phyloP scores from a whole-genome alignment of 1,140 invertebrate genomes.

The Idris sp. region DNA sequence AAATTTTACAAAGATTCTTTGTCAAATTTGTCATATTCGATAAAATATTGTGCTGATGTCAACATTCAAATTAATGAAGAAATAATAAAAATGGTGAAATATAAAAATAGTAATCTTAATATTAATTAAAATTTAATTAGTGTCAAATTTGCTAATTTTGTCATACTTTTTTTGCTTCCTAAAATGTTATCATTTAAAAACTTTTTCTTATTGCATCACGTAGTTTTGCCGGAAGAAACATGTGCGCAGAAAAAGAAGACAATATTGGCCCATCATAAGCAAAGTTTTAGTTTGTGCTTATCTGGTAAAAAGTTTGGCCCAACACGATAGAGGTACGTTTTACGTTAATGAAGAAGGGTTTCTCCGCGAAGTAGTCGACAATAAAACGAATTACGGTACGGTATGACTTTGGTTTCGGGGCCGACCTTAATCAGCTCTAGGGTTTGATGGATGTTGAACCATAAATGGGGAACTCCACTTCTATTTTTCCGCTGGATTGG shows the following conservation, averaged over 20 bases:
- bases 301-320: slow-evolving; percentile 28
- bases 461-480: slow-evolving; percentile 57
- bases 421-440: slow-evolving; percentile 55
- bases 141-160: too few species aligned
- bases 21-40: too few species aligned
- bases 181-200: too few species aligned
- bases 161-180: too few species aligned
- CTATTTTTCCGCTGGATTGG: slow-evolving; percentile 43
- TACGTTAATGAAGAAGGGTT: slow-evolving; percentile 56
- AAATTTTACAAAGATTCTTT: slow-evolving; percentile 4
- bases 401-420: slow-evolving; percentile 56
- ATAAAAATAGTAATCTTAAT: too few species aligned
- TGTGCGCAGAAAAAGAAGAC: slow-evolving; percentile 13
- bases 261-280: slow-evolving; percentile 25
- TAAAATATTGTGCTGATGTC: too few species aligned
- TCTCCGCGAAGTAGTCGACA: slow-evolving; percentile 29
- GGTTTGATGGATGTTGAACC: slow-evolving; percentile 59
- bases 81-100: too few species aligned
- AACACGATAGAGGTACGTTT: slow-evolving; percentile 37
- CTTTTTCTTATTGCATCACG: slow-evolving; percentile 18
- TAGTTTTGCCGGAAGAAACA: slow-evolving; percentile 10
- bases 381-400: slow-evolving; percentile 62
- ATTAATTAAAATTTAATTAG: too few species aligned
- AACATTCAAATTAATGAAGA: too few species aligned
- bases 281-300: slow-evolving; percentile 3